Evolutionary conservation across 1,140 invertebrate genomes (phyloP).

Genomic region (Argopecten irradians): DNA sequence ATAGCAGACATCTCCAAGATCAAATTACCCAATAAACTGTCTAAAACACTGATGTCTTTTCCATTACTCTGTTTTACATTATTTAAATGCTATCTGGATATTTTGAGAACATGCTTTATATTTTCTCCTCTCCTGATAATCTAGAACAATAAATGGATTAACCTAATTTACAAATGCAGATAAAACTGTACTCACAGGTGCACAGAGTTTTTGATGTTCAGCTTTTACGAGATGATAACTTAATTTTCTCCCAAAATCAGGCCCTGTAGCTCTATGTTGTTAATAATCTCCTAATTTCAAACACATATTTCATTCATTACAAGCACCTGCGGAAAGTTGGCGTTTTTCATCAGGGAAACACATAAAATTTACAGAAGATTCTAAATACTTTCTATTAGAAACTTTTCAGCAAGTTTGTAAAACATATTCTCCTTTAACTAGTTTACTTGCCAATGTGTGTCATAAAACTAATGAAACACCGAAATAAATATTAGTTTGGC

Average conservation of each 20-base stretch:
- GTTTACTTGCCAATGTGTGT: background rate
- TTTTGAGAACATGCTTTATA: too few relatives aligned
- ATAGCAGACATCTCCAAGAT: too few relatives aligned
- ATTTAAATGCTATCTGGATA: too few relatives aligned
- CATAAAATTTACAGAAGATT: background rate
- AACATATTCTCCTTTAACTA: background rate
- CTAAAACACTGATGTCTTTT: too few relatives aligned
- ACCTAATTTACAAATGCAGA: background rate
- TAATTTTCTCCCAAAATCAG: background rate
- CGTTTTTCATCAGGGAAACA: background rate
- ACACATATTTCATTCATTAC: slow-evolving; percentile 3
- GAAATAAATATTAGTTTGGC: background rate
- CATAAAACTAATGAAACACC: background rate
- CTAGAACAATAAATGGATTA: background rate
- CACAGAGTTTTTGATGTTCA: background rate
- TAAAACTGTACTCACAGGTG: background rate
- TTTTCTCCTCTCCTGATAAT: background rate
- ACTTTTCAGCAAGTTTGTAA: background rate
- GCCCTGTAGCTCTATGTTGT: background rate
- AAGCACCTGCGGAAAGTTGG: background rate
- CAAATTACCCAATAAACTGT: too few relatives aligned
- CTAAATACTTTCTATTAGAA: background rate
- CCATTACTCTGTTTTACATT: too few relatives aligned
- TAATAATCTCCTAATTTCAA: background rate
- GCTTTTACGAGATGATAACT: background rate